These are phyloP conservation scores for Channallabes apus DNA, from an alignment of 2,797 vertebrate species.

Conservation along the genomic window DNA sequence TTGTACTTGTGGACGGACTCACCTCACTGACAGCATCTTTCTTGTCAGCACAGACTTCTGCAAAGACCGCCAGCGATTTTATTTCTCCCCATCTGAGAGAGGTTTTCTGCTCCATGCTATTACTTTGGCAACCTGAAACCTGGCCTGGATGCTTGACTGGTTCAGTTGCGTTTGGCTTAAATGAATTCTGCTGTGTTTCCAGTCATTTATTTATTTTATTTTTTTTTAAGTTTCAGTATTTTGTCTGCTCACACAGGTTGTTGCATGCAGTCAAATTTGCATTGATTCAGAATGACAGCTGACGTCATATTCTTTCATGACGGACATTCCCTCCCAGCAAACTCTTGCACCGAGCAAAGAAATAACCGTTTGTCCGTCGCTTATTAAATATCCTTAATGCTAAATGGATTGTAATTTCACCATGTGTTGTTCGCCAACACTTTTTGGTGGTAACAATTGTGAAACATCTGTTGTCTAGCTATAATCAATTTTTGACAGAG, in stretches of 20 bases:
- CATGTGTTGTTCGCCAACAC: background rate
- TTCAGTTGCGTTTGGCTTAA: background rate
- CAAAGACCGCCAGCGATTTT: background rate
- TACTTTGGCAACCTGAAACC: slow-evolving; percentile 6
- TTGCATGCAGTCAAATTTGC: background rate
- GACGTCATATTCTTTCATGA: background rate
- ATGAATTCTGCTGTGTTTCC: background rate
- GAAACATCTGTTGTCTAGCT: background rate
- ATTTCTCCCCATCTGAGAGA: slow-evolving; percentile 14
- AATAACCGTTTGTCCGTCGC: background rate
- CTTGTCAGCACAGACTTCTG: background rate
- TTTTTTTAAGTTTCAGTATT: background rate
- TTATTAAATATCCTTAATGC: background rate
- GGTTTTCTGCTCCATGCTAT: slow-evolving; percentile 11
- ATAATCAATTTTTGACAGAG: no score
- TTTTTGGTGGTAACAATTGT: background rate
- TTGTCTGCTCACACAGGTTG: background rate
- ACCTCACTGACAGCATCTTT: background rate
- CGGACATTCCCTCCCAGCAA: background rate
- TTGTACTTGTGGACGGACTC: background rate
- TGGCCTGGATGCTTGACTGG: slow-evolving; percentile 7
- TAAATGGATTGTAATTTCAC: no score
- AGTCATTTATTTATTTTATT: background rate
- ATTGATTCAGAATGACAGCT: background rate
- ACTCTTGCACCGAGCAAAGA: background rate